These are phyloP conservation scores for Phrynocephalus vlangalii DNA, from an alignment of 2,797 vertebrate genomes.

Conservation along the genomic window DNA sequence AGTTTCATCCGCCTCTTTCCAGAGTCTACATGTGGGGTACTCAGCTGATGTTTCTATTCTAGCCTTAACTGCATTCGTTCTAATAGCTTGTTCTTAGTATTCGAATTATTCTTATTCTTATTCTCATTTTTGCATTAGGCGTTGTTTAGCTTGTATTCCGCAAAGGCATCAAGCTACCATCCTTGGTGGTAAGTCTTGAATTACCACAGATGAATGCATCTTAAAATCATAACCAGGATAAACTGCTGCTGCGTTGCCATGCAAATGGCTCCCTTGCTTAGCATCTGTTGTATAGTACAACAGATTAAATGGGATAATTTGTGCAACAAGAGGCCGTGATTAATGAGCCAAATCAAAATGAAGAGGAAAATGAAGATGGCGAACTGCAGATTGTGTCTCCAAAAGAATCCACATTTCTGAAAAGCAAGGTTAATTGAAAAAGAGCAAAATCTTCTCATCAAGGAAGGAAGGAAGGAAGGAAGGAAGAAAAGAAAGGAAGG, in stretches of 20 bases:
- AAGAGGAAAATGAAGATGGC: slow-evolving; percentile 6
- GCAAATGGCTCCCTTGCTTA: not conserved
- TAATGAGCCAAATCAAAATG: slow-evolving; percentile 33
- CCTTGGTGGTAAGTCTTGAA: not conserved
- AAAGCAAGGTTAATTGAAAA: slow-evolving; percentile 25
- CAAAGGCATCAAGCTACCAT: no score
- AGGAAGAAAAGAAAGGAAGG: not conserved
- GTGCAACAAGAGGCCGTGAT: slow-evolving; percentile 18
- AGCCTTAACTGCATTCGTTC: no score
- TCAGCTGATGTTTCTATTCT: no score
- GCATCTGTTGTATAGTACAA: not conserved
- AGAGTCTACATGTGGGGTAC: no score
- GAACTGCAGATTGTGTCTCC: not conserved
- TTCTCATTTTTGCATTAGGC: not conserved
- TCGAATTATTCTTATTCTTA: no score
- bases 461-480: no score
- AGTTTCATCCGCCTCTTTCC: no score
- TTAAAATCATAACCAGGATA: not conserved
- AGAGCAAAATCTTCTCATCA: not conserved
- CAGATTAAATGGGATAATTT: slow-evolving; percentile 26
- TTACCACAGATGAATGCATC: not conserved
- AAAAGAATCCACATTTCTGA: not conserved
- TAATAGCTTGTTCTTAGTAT: no score
- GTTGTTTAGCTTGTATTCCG: not conserved
- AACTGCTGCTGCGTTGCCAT: not conserved